These are phyloP conservation scores for Eupithecia vulgata DNA, from an alignment of 2,888 invertebrate genomes.

Conservation along the genomic window DNA sequence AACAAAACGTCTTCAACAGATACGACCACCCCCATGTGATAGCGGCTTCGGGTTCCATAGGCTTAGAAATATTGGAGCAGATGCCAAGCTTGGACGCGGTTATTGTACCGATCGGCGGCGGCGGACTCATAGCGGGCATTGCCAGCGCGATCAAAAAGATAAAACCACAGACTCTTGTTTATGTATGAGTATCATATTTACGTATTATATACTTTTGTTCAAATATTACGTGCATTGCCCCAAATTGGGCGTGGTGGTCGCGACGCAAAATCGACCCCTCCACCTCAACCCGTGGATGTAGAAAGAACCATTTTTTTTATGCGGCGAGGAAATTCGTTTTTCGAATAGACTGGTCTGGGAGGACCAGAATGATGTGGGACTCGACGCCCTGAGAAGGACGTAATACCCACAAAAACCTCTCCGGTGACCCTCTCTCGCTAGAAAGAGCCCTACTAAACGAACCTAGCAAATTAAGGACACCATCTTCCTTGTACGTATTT, in stretches of 20 bases:
- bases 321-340: too few species aligned
- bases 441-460: too few species aligned
- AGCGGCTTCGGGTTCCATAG: constrained; percentile 95
- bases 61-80: constrained; percentile 94
- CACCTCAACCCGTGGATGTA: neutral
- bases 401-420: too few species aligned
- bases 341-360: too few species aligned
- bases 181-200: constrained; percentile 78
- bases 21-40: constrained; percentile 96
- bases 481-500: neutral
- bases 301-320: too few species aligned
- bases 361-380: too few species aligned
- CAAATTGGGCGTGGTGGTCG: neutral
- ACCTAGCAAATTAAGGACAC: neutral
- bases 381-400: too few species aligned
- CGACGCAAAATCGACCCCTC: neutral
- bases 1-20: constrained; percentile 67
- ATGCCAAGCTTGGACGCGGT: constrained; percentile 92
- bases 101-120: constrained; percentile 95
- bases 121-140: constrained; percentile 94
- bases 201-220: neutral
- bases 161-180: constrained; percentile 89
- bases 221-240: neutral
- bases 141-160: constrained; percentile 92
- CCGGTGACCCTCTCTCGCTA: too few species aligned